Evolutionary conservation across 2,888 invertebrate species (phyloP).

Genomic region (Noctua janthina): DNA sequence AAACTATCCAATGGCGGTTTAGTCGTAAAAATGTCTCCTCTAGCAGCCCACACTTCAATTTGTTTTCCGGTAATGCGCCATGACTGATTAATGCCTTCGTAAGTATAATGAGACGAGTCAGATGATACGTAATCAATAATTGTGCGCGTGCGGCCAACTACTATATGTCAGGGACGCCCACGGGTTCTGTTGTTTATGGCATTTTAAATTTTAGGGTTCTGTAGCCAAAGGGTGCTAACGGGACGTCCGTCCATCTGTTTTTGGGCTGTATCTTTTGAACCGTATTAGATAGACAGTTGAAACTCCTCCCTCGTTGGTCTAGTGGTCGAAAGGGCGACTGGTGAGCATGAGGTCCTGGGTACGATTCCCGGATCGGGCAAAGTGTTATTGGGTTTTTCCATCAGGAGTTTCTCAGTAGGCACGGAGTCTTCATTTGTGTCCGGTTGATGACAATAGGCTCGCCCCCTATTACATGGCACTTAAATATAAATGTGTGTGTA

Average conservation of each 20-base stretch:
- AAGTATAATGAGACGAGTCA: constrained; percentile 83
- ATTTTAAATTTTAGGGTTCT: constrained; percentile 59
- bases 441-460: too few species aligned
- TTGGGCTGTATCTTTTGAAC: not conserved
- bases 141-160: constrained; percentile 70
- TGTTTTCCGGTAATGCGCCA: constrained; percentile 85
- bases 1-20: constrained; percentile 71
- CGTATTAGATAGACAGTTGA: not conserved
- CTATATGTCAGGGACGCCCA: constrained; percentile 70
- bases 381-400: not conserved
- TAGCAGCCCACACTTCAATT: constrained; percentile 82
- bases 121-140: constrained; percentile 83
- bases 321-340: not conserved
- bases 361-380: not conserved
- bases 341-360: not conserved
- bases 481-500: too few species aligned
- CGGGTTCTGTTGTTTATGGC: constrained; percentile 65
- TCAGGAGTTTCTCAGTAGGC: not conserved
- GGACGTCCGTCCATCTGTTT: not conserved
- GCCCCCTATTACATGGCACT: not conserved
- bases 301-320: not conserved
- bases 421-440: not conserved
- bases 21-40: constrained; percentile 81
- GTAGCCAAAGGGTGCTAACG: not conserved
- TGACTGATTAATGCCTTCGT: constrained; percentile 86